phyloP scores from a whole-genome alignment of 2,888 invertebrate species.

The Apeira syringaria region DNA sequence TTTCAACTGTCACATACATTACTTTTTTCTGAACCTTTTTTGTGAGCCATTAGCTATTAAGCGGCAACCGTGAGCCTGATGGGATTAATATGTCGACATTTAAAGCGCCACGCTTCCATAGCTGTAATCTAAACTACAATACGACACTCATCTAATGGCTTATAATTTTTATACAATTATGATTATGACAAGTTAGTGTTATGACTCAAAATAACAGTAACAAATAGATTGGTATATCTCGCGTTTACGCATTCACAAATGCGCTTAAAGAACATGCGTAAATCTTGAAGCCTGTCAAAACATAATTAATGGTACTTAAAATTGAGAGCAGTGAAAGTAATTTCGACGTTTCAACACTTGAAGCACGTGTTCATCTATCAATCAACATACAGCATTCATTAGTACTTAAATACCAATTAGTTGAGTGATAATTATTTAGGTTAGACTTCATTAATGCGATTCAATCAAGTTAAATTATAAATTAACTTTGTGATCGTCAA shows the following conservation, averaged over 20 bases:
- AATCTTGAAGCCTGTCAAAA: constrained; percentile 25
- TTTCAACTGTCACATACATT: constrained; percentile 79
- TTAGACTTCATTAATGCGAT: constrained; percentile 48
- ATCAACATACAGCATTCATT: constrained; percentile 58
- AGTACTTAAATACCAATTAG: constrained; percentile 62
- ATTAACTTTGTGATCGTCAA: constrained; percentile 37
- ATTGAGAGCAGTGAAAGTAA: constrained; percentile 31
- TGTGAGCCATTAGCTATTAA: constrained; percentile 80
- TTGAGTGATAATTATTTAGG: constrained; percentile 56
- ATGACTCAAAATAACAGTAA: constrained; percentile 17
- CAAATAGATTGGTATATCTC: constrained; percentile 15
- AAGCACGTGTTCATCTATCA: constrained; percentile 54
- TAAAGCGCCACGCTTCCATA: constrained; percentile 49
- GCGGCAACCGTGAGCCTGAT: constrained; percentile 57
- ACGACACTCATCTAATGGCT: constrained; percentile 18
- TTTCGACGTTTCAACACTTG: constrained; percentile 41
- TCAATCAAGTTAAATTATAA: constrained; percentile 36
- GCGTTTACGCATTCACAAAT: constrained; percentile 13
- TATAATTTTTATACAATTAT: constrained; percentile 20
- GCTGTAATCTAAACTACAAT: constrained; percentile 31
- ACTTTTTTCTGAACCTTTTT: constrained; percentile 64
- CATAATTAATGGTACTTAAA: constrained; percentile 24
- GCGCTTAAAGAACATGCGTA: constrained; percentile 14
- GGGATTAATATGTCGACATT: constrained; percentile 66
- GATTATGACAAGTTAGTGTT: constrained; percentile 22